A percentile compares a stretch with the other conserved stretches of the same genome.
These are phyloP conservation scores for Cynaeus angustus DNA, from an alignment of 2,888 invertebrate genomes.

Conservation along the genomic window DNA sequence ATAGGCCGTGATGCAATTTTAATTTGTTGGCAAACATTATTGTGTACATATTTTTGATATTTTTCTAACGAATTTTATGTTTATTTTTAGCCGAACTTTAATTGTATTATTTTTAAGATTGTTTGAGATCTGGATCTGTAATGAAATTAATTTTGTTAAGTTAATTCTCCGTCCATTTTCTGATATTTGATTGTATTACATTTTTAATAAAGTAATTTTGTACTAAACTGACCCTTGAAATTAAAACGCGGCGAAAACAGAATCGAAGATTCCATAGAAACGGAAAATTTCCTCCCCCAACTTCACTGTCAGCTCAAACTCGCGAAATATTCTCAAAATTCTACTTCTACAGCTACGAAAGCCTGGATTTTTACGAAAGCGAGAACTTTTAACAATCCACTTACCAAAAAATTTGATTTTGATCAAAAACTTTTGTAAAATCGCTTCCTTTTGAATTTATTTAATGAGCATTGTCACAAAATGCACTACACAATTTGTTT, in stretches of 20 bases:
- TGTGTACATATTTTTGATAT: slow-evolving; percentile 34
- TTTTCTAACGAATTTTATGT: slow-evolving; percentile 14
- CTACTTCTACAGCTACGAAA: neutral
- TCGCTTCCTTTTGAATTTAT: slow-evolving; percentile 39
- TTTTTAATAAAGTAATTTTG: slow-evolving; percentile 8
- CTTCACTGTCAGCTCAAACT: slow-evolving; percentile 4
- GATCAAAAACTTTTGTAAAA: slow-evolving; percentile 30
- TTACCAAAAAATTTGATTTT: slow-evolving; percentile 46
- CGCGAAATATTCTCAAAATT: neutral
- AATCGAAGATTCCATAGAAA: slow-evolving; percentile 4
- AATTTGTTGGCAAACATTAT: slow-evolving; percentile 23
- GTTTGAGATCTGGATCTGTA: too few species aligned
- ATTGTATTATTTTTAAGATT: too few species aligned
- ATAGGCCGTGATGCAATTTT: slow-evolving; percentile 57
- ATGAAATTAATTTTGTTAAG: too few species aligned
- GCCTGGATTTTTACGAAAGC: neutral
- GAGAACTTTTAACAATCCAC: slow-evolving; percentile 14
- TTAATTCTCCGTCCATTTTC: too few species aligned
- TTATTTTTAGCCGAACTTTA: neutral
- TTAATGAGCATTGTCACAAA: slow-evolving; percentile 43
- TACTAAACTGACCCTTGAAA: neutral
- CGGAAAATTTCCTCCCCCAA: neutral
- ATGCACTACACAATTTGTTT: slow-evolving; percentile 59
- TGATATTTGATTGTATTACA: too few species aligned
- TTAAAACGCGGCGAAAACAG: too few species aligned